A percentile compares a stretch with the other conserved stretches of the same genome.
These are phyloP conservation scores for Cyprinodon brontotheroides DNA, from an alignment of 2,113 vertebrate genomes.

Conservation along the genomic window DNA sequence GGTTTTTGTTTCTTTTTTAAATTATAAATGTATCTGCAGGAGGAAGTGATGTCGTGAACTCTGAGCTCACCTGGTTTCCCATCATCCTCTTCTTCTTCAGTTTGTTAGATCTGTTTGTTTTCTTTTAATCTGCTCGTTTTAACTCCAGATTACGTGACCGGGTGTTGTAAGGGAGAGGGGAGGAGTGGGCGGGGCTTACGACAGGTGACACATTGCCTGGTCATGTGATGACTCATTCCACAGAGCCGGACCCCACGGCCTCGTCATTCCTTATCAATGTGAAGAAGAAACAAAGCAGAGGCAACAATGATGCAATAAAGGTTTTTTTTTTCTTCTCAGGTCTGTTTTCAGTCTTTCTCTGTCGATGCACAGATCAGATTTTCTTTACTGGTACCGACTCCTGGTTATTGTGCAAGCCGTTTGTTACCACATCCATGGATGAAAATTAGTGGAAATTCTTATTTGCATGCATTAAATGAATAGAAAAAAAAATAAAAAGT, in stretches of 20 bases:
- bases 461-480: background rate
- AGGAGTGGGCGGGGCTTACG: constrained; percentile 18
- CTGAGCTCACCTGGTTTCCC: constrained; percentile 63
- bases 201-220: constrained; percentile 28
- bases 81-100: constrained; percentile 53
- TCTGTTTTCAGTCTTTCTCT: background rate
- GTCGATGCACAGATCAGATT: background rate
- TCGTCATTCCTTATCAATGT: constrained; percentile 61
- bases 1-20: constrained; percentile 54
- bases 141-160: constrained; percentile 44
- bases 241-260: constrained; percentile 39
- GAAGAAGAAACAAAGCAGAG: constrained; percentile 48
- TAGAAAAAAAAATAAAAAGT: background rate
- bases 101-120: constrained; percentile 44
- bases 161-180: constrained; percentile 14
- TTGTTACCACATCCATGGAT: background rate
- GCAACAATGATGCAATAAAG: constrained; percentile 58
- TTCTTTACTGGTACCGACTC: background rate
- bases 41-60: constrained; percentile 74
- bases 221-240: constrained; percentile 58
- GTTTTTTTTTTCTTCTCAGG: constrained; percentile 53
- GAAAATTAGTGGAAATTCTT: background rate
- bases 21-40: constrained; percentile 68
- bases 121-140: constrained; percentile 76
- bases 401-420: too few relatives aligned